phyloP scores from a whole-genome alignment of 2,888 invertebrate species.

The Drosophila melanosoma region DNA sequence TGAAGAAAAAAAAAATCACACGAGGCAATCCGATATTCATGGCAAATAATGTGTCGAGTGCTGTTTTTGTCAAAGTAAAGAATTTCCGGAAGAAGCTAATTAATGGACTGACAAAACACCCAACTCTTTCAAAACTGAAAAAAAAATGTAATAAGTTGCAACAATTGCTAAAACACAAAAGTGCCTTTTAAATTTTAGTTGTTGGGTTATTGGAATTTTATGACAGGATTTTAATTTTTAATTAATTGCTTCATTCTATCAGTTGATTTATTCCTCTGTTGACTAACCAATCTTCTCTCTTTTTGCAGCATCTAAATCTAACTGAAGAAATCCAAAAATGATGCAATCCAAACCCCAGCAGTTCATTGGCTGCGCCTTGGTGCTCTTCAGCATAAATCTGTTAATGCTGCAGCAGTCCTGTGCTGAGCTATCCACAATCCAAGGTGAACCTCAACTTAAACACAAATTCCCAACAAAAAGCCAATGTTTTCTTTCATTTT shows the following conservation, averaged over 20 bases:
- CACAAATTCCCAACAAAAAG: not conserved
- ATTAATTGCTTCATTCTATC: not conserved
- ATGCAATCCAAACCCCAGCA: constrained; percentile 51
- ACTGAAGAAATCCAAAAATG: constrained; percentile 45
- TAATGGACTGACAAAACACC: not conserved
- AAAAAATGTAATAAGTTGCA: not conserved
- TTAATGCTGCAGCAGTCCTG: constrained; percentile 49
- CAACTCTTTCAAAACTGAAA: not conserved
- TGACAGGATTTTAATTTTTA: not conserved
- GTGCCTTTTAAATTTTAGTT: not conserved
- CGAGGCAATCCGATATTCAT: constrained; percentile 34
- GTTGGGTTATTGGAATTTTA: rapidly evolving
- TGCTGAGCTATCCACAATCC: constrained; percentile 54
- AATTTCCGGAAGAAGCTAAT: constrained; percentile 19
- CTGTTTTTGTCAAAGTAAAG: not conserved
- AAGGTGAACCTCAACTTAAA: constrained; percentile 2
- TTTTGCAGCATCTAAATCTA: constrained; percentile 19
- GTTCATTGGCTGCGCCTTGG: constrained; percentile 55
- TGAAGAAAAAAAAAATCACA: constrained; percentile 18
- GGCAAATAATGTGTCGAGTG: not conserved
- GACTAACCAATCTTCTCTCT: not conserved
- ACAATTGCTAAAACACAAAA: not conserved
- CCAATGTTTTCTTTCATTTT: not conserved
- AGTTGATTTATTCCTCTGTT: not conserved
- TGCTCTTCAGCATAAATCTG: constrained; percentile 48